A percentile compares a stretch with the other conserved stretches of the same genome.
Evolutionary conservation across 2,797 vertebrate species (phyloP).

Genomic region (Bucorvus abyssinicus): DNA sequence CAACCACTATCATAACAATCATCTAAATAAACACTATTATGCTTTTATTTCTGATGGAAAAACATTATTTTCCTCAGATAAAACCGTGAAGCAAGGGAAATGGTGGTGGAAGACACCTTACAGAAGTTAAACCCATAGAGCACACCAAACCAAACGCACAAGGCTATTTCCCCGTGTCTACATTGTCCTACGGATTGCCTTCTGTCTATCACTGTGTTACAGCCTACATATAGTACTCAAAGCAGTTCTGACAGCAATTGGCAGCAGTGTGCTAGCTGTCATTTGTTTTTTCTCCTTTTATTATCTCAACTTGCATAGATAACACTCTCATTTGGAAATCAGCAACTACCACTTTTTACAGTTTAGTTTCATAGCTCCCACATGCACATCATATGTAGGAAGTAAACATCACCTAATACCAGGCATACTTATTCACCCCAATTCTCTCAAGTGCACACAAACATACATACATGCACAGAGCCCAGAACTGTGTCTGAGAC

Average conservation of each 20-base stretch:
- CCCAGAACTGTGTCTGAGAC: background rate
- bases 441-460: background rate
- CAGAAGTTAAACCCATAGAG: background rate
- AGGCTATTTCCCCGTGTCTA: background rate
- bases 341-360: background rate
- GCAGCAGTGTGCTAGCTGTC: background rate
- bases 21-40: background rate
- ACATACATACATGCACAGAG: background rate
- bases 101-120: rapidly evolving
- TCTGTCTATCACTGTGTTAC: background rate
- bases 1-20: background rate
- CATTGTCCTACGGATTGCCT: background rate
- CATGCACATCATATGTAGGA: background rate
- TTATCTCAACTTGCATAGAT: background rate
- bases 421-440: rapidly evolving
- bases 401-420: background rate
- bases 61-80: background rate
- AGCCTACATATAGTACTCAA: background rate
- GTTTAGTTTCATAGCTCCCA: background rate
- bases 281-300: background rate
- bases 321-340: background rate
- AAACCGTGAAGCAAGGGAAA: background rate
- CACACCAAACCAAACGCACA: background rate
- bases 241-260: background rate
- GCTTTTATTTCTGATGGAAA: background rate